Percentiles rank a stretch among this genome's conserved stretches.
Evolutionary conservation across 1,140 invertebrate species (phyloP).

Genomic region (Muscidifurax raptorellus): DNA sequence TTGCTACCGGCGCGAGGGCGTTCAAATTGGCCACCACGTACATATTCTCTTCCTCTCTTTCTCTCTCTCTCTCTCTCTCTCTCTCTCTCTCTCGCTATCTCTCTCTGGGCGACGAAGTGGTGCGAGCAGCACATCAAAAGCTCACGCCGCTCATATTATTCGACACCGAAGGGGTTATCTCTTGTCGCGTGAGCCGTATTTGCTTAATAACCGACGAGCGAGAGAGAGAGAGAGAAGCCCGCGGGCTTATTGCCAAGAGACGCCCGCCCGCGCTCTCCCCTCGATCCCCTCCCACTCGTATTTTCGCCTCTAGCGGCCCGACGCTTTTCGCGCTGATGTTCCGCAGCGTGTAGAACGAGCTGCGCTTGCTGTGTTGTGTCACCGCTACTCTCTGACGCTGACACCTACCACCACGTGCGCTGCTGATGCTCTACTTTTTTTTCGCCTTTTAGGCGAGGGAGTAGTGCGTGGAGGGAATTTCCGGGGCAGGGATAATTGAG

Average conservation of each 20-base stretch:
- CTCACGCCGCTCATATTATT: constrained; percentile 51
- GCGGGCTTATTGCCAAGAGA: constrained; percentile 57
- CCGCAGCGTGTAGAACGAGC: constrained; percentile 30
- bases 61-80: neutral
- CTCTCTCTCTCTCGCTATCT: too few relatives aligned
- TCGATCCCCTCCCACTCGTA: neutral
- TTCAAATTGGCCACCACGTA: constrained; percentile 58
- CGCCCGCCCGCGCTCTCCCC: constrained; percentile 27
- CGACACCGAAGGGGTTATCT: constrained; percentile 62
- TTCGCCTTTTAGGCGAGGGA: neutral
- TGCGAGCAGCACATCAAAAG: constrained; percentile 61
- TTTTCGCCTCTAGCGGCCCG: constrained; percentile 6
- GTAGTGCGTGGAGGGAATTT: too few relatives aligned
- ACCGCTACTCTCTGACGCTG: neutral
- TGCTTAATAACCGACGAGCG: constrained; percentile 60
- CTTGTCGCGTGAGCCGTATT: constrained; percentile 55
- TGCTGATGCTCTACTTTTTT: neutral
- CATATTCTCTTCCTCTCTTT: neutral
- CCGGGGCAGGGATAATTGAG: neutral
- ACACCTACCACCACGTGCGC: neutral
- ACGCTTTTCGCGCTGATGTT: constrained; percentile 39
- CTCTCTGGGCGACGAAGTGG: constrained; percentile 58
- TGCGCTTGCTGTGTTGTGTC: neutral
- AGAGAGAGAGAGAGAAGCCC: constrained; percentile 47
- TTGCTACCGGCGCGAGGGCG: constrained; percentile 31